Evolutionary conservation across 2,888 invertebrate genomes (phyloP), one percentile per base, ranked within the genome.

Genomic region (Actias luna): DNA sequence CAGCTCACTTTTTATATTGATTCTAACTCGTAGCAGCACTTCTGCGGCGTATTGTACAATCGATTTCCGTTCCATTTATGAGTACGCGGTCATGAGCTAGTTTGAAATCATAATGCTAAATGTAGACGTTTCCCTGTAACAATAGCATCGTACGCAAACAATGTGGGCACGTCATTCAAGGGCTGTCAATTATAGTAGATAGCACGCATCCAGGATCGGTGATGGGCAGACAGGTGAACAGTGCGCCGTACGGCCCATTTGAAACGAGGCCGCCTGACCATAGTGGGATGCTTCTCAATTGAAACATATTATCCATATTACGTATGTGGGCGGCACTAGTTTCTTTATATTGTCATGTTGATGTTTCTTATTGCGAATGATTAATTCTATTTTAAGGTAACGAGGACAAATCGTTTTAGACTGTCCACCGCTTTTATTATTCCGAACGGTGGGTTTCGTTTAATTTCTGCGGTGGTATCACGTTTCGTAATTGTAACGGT

Each of bases 301-400:
- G 84, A 80, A 79, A 77, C 77, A 79, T 76, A 84, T 83, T 81
- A n/a, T n/a, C n/a, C n/a, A n/a, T n/a, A n/a, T n/a, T n/a, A n/a
- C n/a, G 82, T 70, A 77, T 75, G 82, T 80, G 79, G 83, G 82
- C 75, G 79, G 74, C 70, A 70, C 75, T 75, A 75, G 74, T 73
- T 72, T 72, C 76, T 74, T 72, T 65, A 65, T 69, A 71, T 68
- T 76, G 72, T 71, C 67, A 64, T 72, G 67, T 69, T 65, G 64
- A 59, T 68, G 68, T 67, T 64, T 71, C 65, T 63, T 68, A 65
- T 69, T 65, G 70, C 66, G 59, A 62, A 69, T 72, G 68, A 75
- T 73, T 74, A 66, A 74, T 70, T 42, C 59, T 33, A 61, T 59
- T 59, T 63, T 66, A 52, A 52, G 63, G 63, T 67, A 67, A 68